Evolutionary conservation across 2,113 vertebrate species (phyloP).

Genomic region (human (Homo sapiens)): GRCh38 chr13:74696501-74697000

Average conservation of each 20-base stretch:
- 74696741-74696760: slow-evolving; percentile 26
- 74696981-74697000: slow-evolving; percentile 50
- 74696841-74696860: slow-evolving; percentile 4
- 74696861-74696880: not conserved
- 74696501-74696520: not conserved
- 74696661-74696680: slow-evolving; percentile 40
- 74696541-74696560: not conserved
- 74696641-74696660: not conserved
- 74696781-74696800: not conserved
- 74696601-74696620: not conserved
- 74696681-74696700: slow-evolving; percentile 40
- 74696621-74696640: not conserved
- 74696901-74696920: slow-evolving; percentile 14
- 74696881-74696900: slow-evolving; percentile 56
- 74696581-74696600: not conserved
- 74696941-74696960: slow-evolving; percentile 44
- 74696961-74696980: slow-evolving; percentile 58
- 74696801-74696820: slow-evolving; percentile 33
- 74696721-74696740: not conserved
- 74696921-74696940: not conserved
- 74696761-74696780: slow-evolving; percentile 63
- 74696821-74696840: not conserved
- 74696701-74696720: slow-evolving; percentile 20
- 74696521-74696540: not conserved
- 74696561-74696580: not conserved